Evolutionary conservation across 2,797 vertebrate species (phyloP).

Genomic region (Typhlichthys subterraneus): DNA sequence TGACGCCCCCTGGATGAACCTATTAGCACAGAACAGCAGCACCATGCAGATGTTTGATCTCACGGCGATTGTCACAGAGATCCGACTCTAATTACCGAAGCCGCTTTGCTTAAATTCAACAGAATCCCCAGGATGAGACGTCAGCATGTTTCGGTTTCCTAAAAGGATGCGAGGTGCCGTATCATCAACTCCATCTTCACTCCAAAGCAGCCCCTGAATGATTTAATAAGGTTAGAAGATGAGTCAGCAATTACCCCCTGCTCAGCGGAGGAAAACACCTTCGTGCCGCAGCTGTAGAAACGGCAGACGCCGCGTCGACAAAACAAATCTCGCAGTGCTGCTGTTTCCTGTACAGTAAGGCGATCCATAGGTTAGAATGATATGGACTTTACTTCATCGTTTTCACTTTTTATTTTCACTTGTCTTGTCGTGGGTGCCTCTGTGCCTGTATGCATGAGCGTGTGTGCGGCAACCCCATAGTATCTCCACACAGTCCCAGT

Average conservation of each 20-base stretch:
- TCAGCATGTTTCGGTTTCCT: constrained; percentile 75
- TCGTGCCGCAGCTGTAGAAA: constrained; percentile 74
- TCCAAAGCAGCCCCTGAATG: constrained; percentile 72
- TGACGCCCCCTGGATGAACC: too few species aligned
- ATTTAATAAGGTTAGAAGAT: constrained; percentile 85
- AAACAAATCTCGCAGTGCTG: constrained; percentile 51
- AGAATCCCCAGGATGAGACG: constrained; percentile 72
- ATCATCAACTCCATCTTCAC: constrained; percentile 75
- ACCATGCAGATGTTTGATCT: constrained; percentile 44
- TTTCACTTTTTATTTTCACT: neutral
- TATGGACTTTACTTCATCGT: too few species aligned
- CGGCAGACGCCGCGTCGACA: constrained; percentile 65
- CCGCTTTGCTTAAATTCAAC: constrained; percentile 68
- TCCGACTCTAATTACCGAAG: constrained; percentile 69
- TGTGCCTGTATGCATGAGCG: neutral
- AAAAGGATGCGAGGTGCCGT: constrained; percentile 73
- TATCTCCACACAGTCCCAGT: constrained; percentile 52
- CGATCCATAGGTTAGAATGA: neutral
- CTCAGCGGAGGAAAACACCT: constrained; percentile 72
- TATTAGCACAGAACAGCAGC: too few species aligned
- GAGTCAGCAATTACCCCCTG: constrained; percentile 82
- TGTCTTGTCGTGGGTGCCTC: constrained; percentile 16
- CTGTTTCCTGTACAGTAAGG: constrained; percentile 3
- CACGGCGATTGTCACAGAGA: constrained; percentile 65
- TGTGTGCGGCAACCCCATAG: neutral